Evolutionary conservation across 2,888 invertebrate species (phyloP), one percentile per base, ranked within the genome.

Genomic region (Adelognathus sp.): DNA sequence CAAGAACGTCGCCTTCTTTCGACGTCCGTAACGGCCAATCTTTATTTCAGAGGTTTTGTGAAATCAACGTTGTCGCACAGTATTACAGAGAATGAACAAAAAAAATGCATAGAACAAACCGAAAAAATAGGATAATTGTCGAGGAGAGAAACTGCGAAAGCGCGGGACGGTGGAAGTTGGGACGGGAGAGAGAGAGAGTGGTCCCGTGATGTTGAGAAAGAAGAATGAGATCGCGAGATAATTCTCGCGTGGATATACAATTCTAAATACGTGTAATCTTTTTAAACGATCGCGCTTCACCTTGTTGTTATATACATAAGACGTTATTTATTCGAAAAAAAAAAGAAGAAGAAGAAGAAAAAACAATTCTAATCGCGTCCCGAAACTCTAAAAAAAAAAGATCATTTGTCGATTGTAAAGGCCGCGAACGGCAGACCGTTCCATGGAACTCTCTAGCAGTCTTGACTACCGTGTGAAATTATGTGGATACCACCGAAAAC

Each of bases 251-350:
- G 44, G 84, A 82, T 85, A 86, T 86, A 86, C 86, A 87, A 91
- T 90, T 90, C 88, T 89, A 90, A 90, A 89, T 90, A 88, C 88
- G 84, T 87, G 85, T 90, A 89, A 90, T 87, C 86, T 90, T 89
- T 90, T 88, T 86, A 87, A 90, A 87, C 86, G 88, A 87, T 90
- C 88, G 88, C 86, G 87, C 88, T 91, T 90, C 89, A 88, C 87
- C 88, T 90, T 91, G 91, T 91, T 91, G 90, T 91, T 91, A 91
- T 91, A 91, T 91, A 90, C 88, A 91, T 91, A 91, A 91, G 91
- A 84, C 86, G 88, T 91, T 90, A 90, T 86, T 87, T 86, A 88
- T 84, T 86, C 82, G 76, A 83, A 79, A 76, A 71, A 74, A 50
- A 64, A 76, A 67, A 27, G 41, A 60, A 74, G 33, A 71, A 36